Conservation (phyloP, 1,140 invertebrate genomes). For the Neomicropteryx cornuta region DNA sequence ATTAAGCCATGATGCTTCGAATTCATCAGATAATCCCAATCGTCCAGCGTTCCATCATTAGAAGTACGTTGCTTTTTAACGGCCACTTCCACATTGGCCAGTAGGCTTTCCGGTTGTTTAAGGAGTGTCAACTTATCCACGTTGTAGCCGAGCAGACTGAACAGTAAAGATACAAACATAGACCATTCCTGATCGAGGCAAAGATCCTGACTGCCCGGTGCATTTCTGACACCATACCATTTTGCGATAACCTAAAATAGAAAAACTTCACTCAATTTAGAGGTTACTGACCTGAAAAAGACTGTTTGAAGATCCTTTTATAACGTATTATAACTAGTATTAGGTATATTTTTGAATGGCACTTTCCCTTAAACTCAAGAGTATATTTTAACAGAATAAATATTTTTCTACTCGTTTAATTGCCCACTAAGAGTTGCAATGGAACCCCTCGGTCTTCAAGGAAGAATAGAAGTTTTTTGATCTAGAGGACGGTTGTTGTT, state of each 20-base stretch:
- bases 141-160: conserved; percentile 64
- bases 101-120: conserved; percentile 28
- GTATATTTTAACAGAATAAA: no score
- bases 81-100: conserved; percentile 35
- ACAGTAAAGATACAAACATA: conserved; percentile 57
- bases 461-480: no score
- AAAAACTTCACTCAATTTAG: no score
- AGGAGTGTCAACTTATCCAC: conserved; percentile 46
- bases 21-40: conserved; percentile 66
- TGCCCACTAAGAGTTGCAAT: no score
- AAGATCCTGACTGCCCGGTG: conserved; percentile 71
- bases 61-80: conserved; percentile 50
- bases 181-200: conserved; percentile 71
- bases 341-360: no score
- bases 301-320: no score
- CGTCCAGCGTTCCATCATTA: conserved; percentile 51
- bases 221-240: conserved; percentile 81
- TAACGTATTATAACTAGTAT: no score
- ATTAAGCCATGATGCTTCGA: conserved; percentile 42
- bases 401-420: no score
- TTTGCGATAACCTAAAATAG: conserved; percentile 50
- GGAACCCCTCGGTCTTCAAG: no score
- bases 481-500: no score
- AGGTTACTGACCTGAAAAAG: no score
- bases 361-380: no score